Evolutionary conservation across 30 jellyfish, hydroid and myxozoan species (phyloP).

Genomic region (Hydra vulgaris): DNA sequence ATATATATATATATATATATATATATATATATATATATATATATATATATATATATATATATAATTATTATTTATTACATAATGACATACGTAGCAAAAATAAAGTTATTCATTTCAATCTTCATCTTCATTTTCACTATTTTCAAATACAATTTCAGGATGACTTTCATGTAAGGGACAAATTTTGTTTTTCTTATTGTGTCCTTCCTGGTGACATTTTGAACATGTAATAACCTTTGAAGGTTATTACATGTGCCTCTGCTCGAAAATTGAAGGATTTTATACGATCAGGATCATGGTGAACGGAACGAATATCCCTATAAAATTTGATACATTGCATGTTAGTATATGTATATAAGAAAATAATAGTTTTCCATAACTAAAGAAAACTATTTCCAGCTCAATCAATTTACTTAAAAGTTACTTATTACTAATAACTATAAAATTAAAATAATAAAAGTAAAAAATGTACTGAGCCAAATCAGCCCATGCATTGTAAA

Average conservation of each 20-base stretch:
- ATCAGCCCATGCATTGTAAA: background rate
- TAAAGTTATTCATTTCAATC: background rate
- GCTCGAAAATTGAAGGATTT: background rate
- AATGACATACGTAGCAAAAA: background rate
- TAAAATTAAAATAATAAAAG: too few species aligned
- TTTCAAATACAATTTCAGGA: background rate
- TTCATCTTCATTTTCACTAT: background rate
- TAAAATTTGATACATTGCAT: background rate
- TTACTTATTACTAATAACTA: background rate
- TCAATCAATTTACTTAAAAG: background rate
- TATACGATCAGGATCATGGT: background rate
- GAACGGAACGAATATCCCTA: conserved; percentile 3
- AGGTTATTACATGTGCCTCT: background rate
- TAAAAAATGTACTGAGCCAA: background rate
- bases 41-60: too few species aligned
- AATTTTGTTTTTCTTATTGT: background rate
- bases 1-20: too few species aligned
- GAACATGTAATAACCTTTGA: background rate
- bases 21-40: too few species aligned
- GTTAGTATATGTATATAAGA: background rate
- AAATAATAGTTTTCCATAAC: too few species aligned
- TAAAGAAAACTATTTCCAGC: background rate
- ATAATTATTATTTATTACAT: background rate
- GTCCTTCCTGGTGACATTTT: conserved; percentile 6
- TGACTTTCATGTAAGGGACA: background rate